Evolutionary conservation across 1,140 invertebrate species (phyloP).

Genomic region (Nasonia vitripennis): DNA sequence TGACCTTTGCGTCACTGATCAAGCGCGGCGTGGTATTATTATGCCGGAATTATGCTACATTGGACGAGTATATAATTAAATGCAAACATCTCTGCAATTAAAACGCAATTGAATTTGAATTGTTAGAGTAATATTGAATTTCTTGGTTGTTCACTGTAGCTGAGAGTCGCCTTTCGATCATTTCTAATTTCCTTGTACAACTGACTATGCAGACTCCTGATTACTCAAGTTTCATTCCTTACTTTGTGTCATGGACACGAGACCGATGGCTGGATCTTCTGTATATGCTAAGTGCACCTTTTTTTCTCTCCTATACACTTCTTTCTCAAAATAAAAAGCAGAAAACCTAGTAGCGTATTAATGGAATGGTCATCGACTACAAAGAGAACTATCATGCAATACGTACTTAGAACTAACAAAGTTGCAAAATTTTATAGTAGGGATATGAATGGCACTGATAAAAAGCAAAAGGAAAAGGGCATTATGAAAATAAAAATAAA

Average conservation of each 20-base stretch:
- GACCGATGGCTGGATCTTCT: background rate
- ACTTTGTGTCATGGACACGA: slow-evolving; percentile 35
- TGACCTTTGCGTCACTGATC: no score
- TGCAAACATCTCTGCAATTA: background rate
- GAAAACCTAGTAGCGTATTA: background rate
- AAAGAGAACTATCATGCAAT: background rate
- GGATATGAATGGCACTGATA: background rate
- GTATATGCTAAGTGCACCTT: background rate
- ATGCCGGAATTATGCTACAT: no score
- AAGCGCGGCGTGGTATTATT: background rate
- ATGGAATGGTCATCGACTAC: background rate
- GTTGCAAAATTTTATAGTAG: no score
- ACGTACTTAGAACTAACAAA: no score
- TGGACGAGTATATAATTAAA: background rate
- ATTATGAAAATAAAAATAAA: background rate
- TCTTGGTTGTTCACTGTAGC: background rate
- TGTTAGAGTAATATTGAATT: no score
- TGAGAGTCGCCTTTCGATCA: slow-evolving; percentile 28
- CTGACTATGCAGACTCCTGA: background rate
- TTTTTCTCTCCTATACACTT: background rate
- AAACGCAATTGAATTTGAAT: background rate
- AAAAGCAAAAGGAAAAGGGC: slow-evolving; percentile 1
- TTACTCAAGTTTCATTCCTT: slow-evolving; percentile 45
- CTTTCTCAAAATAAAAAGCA: slow-evolving; percentile 3
- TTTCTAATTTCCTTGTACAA: slow-evolving; percentile 23